phyloP scores from a whole-genome alignment of 30 jellyfish, hydroid and myxozoan genomes.

The Aurelia aurita complex sp. Pacific region DNA sequence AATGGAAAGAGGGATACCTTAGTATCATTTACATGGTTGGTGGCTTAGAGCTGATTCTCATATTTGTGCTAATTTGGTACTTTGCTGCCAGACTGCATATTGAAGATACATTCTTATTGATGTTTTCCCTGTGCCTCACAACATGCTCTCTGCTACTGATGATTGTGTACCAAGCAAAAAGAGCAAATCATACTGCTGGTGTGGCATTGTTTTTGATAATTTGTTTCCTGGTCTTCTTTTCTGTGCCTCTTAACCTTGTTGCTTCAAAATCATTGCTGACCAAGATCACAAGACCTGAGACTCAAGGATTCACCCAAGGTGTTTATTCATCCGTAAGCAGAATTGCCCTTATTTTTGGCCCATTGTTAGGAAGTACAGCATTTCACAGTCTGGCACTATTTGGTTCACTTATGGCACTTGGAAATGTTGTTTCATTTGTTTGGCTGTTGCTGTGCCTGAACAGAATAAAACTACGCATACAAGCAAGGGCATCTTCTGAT shows the following conservation, averaged over 20 bases:
- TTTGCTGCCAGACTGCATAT: conserved; percentile 59
- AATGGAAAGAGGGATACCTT: conserved; percentile 86
- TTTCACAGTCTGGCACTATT: conserved; percentile 78
- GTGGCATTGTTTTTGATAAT: conserved; percentile 61
- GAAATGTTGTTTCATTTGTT: conserved; percentile 73
- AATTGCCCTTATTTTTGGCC: conserved; percentile 89
- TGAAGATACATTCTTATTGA: conserved; percentile 71
- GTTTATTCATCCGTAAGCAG: conserved; percentile 94
- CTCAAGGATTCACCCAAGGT: conserved; percentile 98
- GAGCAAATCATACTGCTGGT: conserved; percentile 61
- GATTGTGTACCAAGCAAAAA: conserved; percentile 78
- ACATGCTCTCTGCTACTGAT: conserved; percentile 73
- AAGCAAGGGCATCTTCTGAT: conserved; percentile 2
- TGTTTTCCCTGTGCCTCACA: conserved; percentile 83
- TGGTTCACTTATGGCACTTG: conserved; percentile 83
- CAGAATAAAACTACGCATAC: conserved; percentile 49
- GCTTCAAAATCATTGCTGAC: conserved; percentile 92
- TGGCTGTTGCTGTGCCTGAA: conserved; percentile 82
- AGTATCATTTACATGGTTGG: conserved; percentile 92
- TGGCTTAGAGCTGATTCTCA: conserved; percentile 80
- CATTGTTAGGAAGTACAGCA: conserved; percentile 91
- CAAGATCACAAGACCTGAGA: conserved; percentile 83
- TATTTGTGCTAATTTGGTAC: conserved; percentile 84
- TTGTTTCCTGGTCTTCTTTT: conserved; percentile 81
- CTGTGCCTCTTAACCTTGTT: conserved; percentile 94